Conservation (phyloP, 1,140 invertebrate species). For the Limonius californicus region DNA sequence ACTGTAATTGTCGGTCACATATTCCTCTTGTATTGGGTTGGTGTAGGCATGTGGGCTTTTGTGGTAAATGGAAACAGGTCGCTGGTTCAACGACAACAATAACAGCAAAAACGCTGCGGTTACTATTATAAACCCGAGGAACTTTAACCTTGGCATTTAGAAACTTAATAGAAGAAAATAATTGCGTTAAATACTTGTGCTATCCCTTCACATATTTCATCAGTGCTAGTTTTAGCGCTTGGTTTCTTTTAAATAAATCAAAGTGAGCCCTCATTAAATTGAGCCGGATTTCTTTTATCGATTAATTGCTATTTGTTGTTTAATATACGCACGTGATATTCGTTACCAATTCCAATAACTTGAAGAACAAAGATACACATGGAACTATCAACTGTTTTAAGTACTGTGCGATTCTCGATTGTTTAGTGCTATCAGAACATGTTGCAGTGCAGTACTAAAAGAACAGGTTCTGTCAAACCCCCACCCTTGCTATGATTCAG, state of each 20-base stretch:
- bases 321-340: background rate
- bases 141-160: constrained; percentile 11
- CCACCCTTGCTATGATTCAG: constrained; percentile 8
- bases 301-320: background rate
- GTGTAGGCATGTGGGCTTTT: background rate
- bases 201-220: constrained; percentile 6
- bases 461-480: constrained; percentile 9
- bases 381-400: no score
- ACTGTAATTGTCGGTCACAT: constrained; percentile 3
- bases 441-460: constrained; percentile 2
- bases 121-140: constrained; percentile 3
- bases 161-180: background rate
- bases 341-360: background rate
- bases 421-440: constrained; percentile 4
- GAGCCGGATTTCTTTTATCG: constrained; percentile 8
- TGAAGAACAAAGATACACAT: background rate
- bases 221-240: background rate
- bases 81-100: background rate
- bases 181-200: background rate
- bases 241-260: background rate
- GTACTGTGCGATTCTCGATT: no score
- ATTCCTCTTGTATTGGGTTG: constrained; percentile 2
- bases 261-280: background rate
- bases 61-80: background rate
- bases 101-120: background rate